A percentile compares a stretch with the other conserved stretches of the same genome.
Conservation (phyloP, 2,888 invertebrate species). For the Podotricha telesiphe region DNA sequence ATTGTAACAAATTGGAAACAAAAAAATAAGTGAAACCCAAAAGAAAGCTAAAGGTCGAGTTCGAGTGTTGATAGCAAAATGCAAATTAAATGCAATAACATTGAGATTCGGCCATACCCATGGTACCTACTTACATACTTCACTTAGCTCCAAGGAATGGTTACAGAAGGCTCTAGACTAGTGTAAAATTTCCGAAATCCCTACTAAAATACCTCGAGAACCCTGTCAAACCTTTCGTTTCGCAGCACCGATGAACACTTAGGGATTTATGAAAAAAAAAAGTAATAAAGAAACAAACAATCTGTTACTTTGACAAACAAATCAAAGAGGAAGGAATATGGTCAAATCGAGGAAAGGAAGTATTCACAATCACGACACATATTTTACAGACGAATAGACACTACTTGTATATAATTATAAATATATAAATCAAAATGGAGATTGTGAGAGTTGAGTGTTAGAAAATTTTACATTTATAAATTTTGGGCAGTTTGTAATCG, state of each 20-base stretch:
- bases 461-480: not conserved
- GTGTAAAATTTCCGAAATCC: slow-evolving; percentile 51
- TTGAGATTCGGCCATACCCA: slow-evolving; percentile 4
- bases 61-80: slow-evolving; percentile 4
- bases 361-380: slow-evolving; percentile 14
- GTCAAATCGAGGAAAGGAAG: not conserved
- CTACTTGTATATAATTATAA: slow-evolving; percentile 12
- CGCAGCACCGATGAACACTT: slow-evolving; percentile 77
- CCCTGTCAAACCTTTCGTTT: slow-evolving; percentile 70
- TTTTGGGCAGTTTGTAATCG: not conserved
- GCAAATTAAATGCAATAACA: slow-evolving; percentile 5
- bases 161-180: slow-evolving; percentile 52
- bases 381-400: slow-evolving; percentile 20
- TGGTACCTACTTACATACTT: not conserved
- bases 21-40: no score
- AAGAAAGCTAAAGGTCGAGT: not conserved
- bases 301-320: not conserved
- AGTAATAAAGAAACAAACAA: not conserved
- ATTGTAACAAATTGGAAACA: no score
- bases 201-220: slow-evolving; percentile 50
- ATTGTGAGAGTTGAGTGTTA: not conserved
- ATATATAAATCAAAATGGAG: slow-evolving; percentile 8
- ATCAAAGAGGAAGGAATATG: not conserved
- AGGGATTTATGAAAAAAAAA: slow-evolving; percentile 46
- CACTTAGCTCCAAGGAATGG: slow-evolving; percentile 67